Conservation (phyloP, 1,140 invertebrate species). For the Lanistes nyassanus region DNA sequence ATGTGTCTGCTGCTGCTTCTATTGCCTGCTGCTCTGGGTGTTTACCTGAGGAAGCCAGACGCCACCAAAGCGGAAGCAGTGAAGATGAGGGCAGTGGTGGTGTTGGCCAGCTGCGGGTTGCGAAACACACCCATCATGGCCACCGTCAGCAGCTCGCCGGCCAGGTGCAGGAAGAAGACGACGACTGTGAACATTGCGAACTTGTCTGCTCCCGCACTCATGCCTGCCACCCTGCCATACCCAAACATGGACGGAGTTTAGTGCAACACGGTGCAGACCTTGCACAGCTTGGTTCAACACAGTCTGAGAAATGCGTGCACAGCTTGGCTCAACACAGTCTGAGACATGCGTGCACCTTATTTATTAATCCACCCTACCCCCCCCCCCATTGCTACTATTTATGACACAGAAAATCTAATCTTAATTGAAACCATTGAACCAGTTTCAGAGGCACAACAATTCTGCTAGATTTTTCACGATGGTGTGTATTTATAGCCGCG, state of each 20-base stretch:
- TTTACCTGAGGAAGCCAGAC: conserved; percentile 55
- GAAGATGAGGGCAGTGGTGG: conserved; percentile 48
- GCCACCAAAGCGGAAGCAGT: conserved; percentile 54
- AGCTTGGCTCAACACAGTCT: no score
- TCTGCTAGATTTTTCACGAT: no score
- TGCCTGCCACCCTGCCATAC: conserved; percentile 46
- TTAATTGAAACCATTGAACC: no score
- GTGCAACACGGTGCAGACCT: neutral
- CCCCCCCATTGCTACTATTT: no score
- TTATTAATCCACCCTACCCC: no score
- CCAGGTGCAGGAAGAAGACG: conserved; percentile 43
- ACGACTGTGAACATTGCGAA: conserved; percentile 50
- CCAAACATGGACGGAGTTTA: no score
- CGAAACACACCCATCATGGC: conserved; percentile 48
- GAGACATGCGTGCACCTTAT: no score
- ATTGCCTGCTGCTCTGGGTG: neutral
- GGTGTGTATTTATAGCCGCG: no score
- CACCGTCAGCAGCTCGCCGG: conserved; percentile 52
- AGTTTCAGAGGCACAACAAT: no score
- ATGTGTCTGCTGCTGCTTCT: neutral
- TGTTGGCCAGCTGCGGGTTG: conserved; percentile 51
- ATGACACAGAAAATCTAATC: no score
- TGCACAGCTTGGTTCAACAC: neutral
- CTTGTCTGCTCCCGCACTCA: conserved; percentile 40
- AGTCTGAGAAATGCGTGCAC: no score